Base-by-base conservation (phyloP, 2,888 invertebrate genomes). In the Yponomeuta cagnagella region DNA sequence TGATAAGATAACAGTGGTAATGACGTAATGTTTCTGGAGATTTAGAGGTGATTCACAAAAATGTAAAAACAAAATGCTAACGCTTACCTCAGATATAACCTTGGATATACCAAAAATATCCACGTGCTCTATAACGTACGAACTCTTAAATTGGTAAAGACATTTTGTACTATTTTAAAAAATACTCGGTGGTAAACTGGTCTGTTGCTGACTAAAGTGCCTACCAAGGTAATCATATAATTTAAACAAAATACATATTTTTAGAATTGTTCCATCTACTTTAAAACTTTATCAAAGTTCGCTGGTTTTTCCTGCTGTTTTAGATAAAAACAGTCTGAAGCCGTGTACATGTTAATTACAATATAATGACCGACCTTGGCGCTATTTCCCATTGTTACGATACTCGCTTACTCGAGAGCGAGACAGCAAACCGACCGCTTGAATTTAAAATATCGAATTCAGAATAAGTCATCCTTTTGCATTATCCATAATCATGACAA, bases 351-450 rank as follows among this genome's bases (percentile, higher is more conserved):
- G 10, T 63, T 64, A 63, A 70, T 70, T 64, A 70, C 37, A 68
- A 69, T 71, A 69, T 71, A 68, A 68, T 48, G 30, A 68, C 37
- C 48, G 68, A 79, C 90, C 90, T 91, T 91, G 89, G 81, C 78
- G 85, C 79, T 83, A 82, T 83, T 82, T 84, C 82, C 86, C 82
- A 90, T 90, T 91, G 90, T 91, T 82, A 80, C 68, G 33, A 3
- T 37, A 68, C 33, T 68, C 43, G 37, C 15, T 48, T 48, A 68
- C 48, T 6, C 78, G 77, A 76, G 76, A 74, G 74, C 74, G 78
- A 77, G 75, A 78, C 77, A 74, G 77, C 76, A 76, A 79, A 76
- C 74, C 71, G 10, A 48, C 37, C 2, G 76, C 76, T 77, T 76
- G 75, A 76, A 77, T 77, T 68, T 68, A n/a, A 63, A 48, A 71